Conservation (phyloP, 2,797 vertebrate genomes). For the Enteromius unitaeniatus region DNA sequence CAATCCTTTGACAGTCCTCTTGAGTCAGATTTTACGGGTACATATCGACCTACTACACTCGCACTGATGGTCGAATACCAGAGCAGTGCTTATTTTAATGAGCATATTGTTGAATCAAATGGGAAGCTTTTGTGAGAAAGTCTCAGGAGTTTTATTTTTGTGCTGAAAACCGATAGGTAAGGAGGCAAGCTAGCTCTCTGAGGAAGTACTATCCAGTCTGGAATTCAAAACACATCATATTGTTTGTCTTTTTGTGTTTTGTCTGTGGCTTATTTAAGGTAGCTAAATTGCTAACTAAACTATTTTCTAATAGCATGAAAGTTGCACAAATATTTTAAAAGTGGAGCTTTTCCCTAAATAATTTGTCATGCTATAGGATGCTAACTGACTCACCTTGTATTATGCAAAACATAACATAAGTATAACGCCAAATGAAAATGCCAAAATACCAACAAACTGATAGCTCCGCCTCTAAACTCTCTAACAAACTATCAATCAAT, state of each 20-base stretch:
- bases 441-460: not conserved
- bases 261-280: not conserved
- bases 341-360: not conserved
- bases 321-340: not conserved
- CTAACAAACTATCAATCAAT: not conserved
- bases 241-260: slow-evolving; percentile 13
- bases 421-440: not conserved
- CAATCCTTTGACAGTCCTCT: slow-evolving; percentile 26
- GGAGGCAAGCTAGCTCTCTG: no score
- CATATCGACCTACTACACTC: slow-evolving; percentile 25
- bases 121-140: slow-evolving; percentile 9
- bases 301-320: not conserved
- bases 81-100: not conserved
- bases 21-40: slow-evolving; percentile 31
- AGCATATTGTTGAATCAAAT: not conserved
- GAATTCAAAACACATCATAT: not conserved
- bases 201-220: not conserved
- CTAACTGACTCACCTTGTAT: no score
- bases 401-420: not conserved
- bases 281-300: not conserved
- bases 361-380: not conserved
- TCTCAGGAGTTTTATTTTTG: slow-evolving; percentile 18
- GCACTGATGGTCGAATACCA: not conserved
- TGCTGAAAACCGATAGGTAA: not conserved
- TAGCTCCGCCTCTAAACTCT: not conserved